Evolutionary conservation across 2,113 vertebrate species (phyloP), one percentile per base, ranked within the genome.

Genomic region (Dasyornis broadbenti): DNA sequence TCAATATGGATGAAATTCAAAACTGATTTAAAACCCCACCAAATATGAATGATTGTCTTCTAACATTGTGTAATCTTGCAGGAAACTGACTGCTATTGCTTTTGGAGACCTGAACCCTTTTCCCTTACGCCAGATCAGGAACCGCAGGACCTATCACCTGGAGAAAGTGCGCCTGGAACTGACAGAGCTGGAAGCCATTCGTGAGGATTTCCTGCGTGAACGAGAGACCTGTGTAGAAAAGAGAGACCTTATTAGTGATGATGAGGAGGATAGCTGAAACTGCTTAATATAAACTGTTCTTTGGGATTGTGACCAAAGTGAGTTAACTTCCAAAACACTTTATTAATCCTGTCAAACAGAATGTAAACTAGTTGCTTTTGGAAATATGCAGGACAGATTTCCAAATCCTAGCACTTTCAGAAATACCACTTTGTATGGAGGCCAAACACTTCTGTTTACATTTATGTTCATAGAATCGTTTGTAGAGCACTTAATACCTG

Each of bases 51-150:
- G 0, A 57, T 12, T 27, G 56, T 70, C 31, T 20, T n/a, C 21
- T 68, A 52, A 61, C 13, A 0, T 18, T 89, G 31, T 77, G 20
- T 77, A 11, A 78, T 90, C 49, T 76, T 64, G 13, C 97, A 99
- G 99, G 97, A 99, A 99, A 75, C 97, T 99, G 84, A 99, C 98
- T 97, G 97, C 95, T 70, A 98, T 99, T 57, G 99, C 99, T 31
- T 99, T 99, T 80, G 98, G 98, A 90, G 99, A 99, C 96, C 99
- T 99, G 98, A 99, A 99, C 94, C 99, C 99, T 2, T 99, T 99
- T 87, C 99, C 99, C 6, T 97, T 99, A 97, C 98, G 99, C 33
- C 99, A 99, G 97, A 99, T 99, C 96, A 98, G 99, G 87, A 99
- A 99, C 97, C 98, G 99, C 20, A 98, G 99, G 21, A 92, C 98